Percentiles rank a stretch among this genome's conserved stretches.
Conservation (phyloP, 2,888 invertebrate genomes). For the Drosophila acutilabella region DNA sequence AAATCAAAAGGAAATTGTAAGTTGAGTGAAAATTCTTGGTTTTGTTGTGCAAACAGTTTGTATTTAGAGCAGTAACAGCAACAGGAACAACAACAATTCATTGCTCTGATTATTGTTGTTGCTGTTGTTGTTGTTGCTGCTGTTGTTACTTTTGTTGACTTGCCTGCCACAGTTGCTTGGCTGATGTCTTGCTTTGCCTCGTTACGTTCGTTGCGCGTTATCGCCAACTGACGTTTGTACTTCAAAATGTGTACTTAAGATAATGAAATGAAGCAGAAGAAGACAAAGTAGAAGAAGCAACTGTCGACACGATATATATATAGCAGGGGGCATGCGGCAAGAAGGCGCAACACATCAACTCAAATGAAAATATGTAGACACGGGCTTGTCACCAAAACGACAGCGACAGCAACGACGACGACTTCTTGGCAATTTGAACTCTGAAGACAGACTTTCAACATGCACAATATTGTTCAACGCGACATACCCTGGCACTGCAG, state of each 20-base stretch:
- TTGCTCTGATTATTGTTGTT: slow-evolving; percentile 52
- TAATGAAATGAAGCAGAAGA: slow-evolving; percentile 55
- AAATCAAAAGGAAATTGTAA: background rate
- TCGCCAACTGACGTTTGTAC: slow-evolving; percentile 80
- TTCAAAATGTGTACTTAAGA: slow-evolving; percentile 82
- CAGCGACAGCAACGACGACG: background rate
- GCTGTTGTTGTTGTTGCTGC: slow-evolving; percentile 25
- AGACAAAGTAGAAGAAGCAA: slow-evolving; percentile 7
- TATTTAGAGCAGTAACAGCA: slow-evolving; percentile 62
- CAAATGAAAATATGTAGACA: slow-evolving; percentile 47
- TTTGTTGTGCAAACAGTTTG: slow-evolving; percentile 72
- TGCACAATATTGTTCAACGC: slow-evolving; percentile 18
- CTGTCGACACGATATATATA: slow-evolving; percentile 22
- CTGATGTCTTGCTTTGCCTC: slow-evolving; percentile 67
- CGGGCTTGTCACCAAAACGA: slow-evolving; percentile 44
- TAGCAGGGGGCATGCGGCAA: slow-evolving; percentile 30
- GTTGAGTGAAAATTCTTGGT: slow-evolving; percentile 13
- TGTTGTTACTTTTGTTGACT: slow-evolving; percentile 57
- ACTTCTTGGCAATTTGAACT: slow-evolving; percentile 36
- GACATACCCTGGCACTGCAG: slow-evolving; percentile 1
- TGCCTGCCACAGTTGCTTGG: slow-evolving; percentile 46
- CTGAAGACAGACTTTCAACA: slow-evolving; percentile 34
- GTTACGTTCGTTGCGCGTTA: slow-evolving; percentile 60
- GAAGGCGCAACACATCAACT: slow-evolving; percentile 11
- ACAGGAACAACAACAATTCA: slow-evolving; percentile 32